Conservation (phyloP, 2,113 vertebrate genomes). For the Heptranchias perlo region DNA sequence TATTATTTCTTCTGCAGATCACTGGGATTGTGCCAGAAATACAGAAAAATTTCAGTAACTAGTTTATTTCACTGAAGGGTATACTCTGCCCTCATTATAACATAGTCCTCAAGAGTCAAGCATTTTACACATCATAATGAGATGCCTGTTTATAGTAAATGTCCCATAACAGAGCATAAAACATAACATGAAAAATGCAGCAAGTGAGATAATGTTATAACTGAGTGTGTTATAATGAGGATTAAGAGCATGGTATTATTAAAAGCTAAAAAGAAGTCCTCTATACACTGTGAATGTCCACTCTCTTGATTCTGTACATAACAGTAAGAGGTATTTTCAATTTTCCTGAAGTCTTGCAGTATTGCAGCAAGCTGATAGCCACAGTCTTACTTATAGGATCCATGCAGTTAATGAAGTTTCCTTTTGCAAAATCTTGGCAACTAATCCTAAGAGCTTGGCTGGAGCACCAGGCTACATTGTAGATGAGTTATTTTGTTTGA, state of each 20-base stretch:
- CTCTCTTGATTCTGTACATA: background rate
- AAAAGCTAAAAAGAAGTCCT: background rate
- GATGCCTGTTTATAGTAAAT: constrained; percentile 8
- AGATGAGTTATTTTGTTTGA: background rate
- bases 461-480: background rate
- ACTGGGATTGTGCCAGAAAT: constrained; percentile 32
- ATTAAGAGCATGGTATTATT: background rate
- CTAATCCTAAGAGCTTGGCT: background rate
- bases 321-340: background rate
- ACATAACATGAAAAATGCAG: constrained; percentile 19
- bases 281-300: background rate
- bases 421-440: background rate
- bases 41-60: background rate
- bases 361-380: background rate
- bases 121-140: constrained; percentile 29
- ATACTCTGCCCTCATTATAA: constrained; percentile 25
- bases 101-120: constrained; percentile 16
- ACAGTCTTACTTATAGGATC: background rate
- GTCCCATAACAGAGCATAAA: background rate
- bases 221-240: constrained; percentile 25
- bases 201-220: constrained; percentile 16
- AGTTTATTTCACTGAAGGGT: constrained; percentile 35
- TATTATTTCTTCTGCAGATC: constrained; percentile 20
- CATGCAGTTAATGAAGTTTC: background rate
- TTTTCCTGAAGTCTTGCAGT: background rate